phyloP scores from a whole-genome alignment of 2,113 vertebrate genomes.

The Antechinus stuartii region DNA sequence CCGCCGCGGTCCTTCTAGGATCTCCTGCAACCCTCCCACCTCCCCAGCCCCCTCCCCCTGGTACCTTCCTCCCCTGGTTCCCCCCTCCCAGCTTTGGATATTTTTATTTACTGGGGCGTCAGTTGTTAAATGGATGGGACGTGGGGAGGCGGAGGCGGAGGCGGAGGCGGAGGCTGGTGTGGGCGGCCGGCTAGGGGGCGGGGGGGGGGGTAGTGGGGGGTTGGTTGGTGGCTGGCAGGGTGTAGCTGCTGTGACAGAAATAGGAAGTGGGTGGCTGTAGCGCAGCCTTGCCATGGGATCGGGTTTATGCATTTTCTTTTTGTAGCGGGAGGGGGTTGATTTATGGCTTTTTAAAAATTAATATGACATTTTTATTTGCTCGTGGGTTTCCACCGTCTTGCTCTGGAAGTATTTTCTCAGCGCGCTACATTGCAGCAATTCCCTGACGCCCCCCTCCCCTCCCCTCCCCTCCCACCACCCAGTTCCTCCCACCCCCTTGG shows the following conservation, averaged over 20 bases:
- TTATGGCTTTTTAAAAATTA: conserved; percentile 70
- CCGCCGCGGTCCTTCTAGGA: conserved; percentile 69
- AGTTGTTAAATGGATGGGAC: conserved; percentile 62
- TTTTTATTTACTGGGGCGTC: conserved; percentile 64
- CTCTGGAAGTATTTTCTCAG: conserved; percentile 41
- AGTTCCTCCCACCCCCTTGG: conserved; percentile 27
- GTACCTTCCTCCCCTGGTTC: conserved; percentile 16
- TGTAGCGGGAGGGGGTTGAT: conserved; percentile 66
- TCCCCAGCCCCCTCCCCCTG: neutral
- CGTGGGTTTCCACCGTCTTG: conserved; percentile 58
- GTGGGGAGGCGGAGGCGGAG: conserved; percentile 52
- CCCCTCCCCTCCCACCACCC: neutral
- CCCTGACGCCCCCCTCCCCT: conserved; percentile 60
- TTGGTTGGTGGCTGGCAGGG: conserved; percentile 70
- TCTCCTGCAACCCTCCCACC: conserved; percentile 59
- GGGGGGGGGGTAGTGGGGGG: conserved; percentile 57
- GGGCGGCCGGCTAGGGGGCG: conserved; percentile 47
- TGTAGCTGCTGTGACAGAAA: conserved; percentile 79
- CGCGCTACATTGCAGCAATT: conserved; percentile 68
- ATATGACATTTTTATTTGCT: conserved; percentile 70
- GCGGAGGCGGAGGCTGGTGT: conserved; percentile 33
- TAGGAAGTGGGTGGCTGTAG: conserved; percentile 80
- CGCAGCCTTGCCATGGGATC: conserved; percentile 69
- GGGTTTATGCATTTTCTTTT: conserved; percentile 72
- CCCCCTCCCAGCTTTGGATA: conserved; percentile 24